phyloP scores from a whole-genome alignment of 2,888 invertebrate species.

The Alitta virens region DNA sequence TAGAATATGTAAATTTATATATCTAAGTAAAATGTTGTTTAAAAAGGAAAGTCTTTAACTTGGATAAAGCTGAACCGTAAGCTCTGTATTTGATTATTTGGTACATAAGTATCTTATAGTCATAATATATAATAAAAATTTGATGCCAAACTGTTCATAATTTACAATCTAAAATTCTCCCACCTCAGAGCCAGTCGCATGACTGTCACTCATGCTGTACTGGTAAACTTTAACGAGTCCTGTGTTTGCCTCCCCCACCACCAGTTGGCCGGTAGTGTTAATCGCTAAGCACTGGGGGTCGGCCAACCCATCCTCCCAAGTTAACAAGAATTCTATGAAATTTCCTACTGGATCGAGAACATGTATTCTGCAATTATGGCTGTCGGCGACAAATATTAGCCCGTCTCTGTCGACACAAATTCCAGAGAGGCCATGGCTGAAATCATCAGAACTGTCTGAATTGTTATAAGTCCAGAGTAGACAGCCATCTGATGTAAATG shows the following conservation, averaged over 20 bases:
- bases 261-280: conserved; percentile 10
- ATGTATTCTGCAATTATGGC: conserved; percentile 13
- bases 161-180: too few relatives aligned
- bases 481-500: neutral
- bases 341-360: conserved; percentile 6
- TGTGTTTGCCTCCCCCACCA: conserved; percentile 20
- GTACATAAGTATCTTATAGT: too few relatives aligned
- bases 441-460: neutral
- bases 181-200: too few relatives aligned
- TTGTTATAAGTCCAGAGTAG: conserved; percentile 2
- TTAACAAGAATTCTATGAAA: conserved; percentile 1
- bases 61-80: too few relatives aligned
- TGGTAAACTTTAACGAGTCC: conserved; percentile 19
- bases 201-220: neutral
- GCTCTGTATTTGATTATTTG: too few relatives aligned
- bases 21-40: too few relatives aligned
- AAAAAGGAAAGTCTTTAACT: too few relatives aligned
- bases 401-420: conserved; percentile 10
- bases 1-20: too few relatives aligned
- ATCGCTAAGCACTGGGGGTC: conserved; percentile 14
- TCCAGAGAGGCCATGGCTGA: neutral
- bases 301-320: conserved; percentile 18
- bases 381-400: conserved; percentile 16
- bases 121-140: too few relatives aligned
- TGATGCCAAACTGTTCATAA: too few relatives aligned